These are phyloP conservation scores for Sciurus niger DNA, from an alignment of 2,113 vertebrate genomes.

Conservation along the genomic window DNA sequence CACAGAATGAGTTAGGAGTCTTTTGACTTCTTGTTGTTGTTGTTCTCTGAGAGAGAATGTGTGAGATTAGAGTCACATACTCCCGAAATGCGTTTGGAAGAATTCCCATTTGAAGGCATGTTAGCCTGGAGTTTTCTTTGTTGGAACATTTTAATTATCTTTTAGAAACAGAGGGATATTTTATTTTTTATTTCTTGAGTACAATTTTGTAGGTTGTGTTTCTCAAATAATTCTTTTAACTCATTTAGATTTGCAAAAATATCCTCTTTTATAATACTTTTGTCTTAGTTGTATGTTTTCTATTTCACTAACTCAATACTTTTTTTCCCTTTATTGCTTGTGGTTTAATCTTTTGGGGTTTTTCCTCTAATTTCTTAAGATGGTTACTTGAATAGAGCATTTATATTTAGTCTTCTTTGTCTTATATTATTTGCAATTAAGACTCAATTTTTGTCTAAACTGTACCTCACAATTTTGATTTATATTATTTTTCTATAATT, in stretches of 20 bases:
- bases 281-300: not conserved
- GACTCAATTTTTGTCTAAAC: not conserved
- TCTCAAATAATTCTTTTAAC: conserved; percentile 30
- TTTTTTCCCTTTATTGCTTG: conserved; percentile 20
- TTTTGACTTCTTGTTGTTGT: conserved; percentile 27
- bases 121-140: conserved; percentile 68
- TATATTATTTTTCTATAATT: conserved; percentile 34
- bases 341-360: not conserved
- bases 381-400: not conserved
- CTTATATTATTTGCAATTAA: conserved; percentile 28
- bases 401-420: conserved; percentile 20
- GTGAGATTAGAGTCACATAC: conserved; percentile 13
- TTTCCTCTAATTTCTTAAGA: conserved; percentile 27
- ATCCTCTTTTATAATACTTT: not conserved
- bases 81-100: conserved; percentile 57
- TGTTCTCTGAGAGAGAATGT: conserved; percentile 40
- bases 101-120: conserved; percentile 66
- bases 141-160: conserved; percentile 63
- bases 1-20: conserved; percentile 35
- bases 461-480: conserved; percentile 25
- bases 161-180: conserved; percentile 45
- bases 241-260: conserved; percentile 44
- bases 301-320: not conserved
- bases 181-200: not conserved
- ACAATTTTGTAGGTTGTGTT: not conserved